A percentile compares a stretch with the other conserved stretches of the same genome.
Evolutionary conservation across 92 coral and sea anemone genomes (phyloP).

Genomic region (Metridium senile): DNA sequence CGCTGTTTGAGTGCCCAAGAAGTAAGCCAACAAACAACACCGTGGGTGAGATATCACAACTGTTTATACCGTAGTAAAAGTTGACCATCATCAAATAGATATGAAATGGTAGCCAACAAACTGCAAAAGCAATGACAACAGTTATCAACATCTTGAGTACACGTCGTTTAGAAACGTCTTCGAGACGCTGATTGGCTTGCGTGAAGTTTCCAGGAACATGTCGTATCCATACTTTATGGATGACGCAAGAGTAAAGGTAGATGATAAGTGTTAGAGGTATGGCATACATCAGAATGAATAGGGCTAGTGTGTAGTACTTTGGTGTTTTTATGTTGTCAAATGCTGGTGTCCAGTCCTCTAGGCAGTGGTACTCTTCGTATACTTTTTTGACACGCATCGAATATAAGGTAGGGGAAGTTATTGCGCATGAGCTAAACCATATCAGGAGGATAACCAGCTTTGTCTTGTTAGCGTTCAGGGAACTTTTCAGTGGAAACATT

Average conservation of each 20-base stretch:
- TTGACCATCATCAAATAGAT: slow-evolving; percentile 46
- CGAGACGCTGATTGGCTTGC: slow-evolving; percentile 65
- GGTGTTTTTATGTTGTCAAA: slow-evolving; percentile 57
- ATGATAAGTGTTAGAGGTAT: slow-evolving; percentile 69
- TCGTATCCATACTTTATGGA: slow-evolving; percentile 80
- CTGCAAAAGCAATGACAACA: slow-evolving; percentile 63
- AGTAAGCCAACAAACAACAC: slow-evolving; percentile 53
- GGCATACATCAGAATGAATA: slow-evolving; percentile 64
- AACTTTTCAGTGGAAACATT: slow-evolving; percentile 71
- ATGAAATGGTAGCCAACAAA: slow-evolving; percentile 75
- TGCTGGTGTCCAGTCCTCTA: slow-evolving; percentile 80
- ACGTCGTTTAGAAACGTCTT: slow-evolving; percentile 67
- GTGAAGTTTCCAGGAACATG: slow-evolving; percentile 89
- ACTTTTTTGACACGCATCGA: slow-evolving; percentile 62
- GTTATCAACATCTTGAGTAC: slow-evolving; percentile 82
- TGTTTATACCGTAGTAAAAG: slow-evolving; percentile 20
- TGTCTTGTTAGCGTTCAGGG: slow-evolving; percentile 57
- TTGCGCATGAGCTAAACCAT: slow-evolving; percentile 71
- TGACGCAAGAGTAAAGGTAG: slow-evolving; percentile 79
- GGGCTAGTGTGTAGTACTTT: slow-evolving; percentile 65
- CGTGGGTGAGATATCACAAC: slow-evolving; percentile 44
- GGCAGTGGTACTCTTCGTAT: slow-evolving; percentile 52
- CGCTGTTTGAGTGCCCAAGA: slow-evolving; percentile 74
- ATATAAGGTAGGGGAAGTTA: slow-evolving; percentile 76
- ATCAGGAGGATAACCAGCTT: slow-evolving; percentile 54